Evolutionary conservation across 1,140 invertebrate species (phyloP), one percentile per base, ranked within the genome.

Genomic region (Halictus rubicundus): DNA sequence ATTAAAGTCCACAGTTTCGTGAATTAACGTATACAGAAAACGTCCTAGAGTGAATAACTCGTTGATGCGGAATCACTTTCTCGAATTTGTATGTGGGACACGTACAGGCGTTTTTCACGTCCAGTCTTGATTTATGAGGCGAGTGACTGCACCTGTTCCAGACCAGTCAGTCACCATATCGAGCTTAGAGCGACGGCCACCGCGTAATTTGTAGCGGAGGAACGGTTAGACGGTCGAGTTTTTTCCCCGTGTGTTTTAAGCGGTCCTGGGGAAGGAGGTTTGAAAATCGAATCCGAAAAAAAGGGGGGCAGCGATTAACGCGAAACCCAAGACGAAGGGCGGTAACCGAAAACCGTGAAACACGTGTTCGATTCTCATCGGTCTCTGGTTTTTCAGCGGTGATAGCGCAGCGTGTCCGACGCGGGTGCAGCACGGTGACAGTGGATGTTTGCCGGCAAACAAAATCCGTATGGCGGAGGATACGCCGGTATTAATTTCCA

Each of bases 341-440:
- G 9, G 80, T 78, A 81, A 81, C 52, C 63, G 42, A 70, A 81
- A 78, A 81, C 80, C 80, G 54, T 71, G 61, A 78, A 70, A 70
- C 79, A 79, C 60, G 52, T 81, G 79, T 77, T 57, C 60, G 27
- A 64, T 77, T 81, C 79, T 68, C 79, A 81, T 21, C 12, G 74
- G 16, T 49, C 27, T 10, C 27, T 10, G 71, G 60, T 74, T 79
- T 79, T 52, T 46, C 52, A 9, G 12, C 14, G 5, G 37, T 74
- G 52, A 79, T 68, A 61, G 14, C 42, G 42, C 9, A 16, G 16
- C 37, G 1, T n/a, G n/a, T 42, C 21, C 63, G 23, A 14, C 32
- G 23, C 39, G 16, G 39, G 49, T 52, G 27, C 21, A 32, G 32
- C 14, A 37, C 37, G 61, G 70, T 65, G 37, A 19, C 10, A 23